These are phyloP conservation scores for Moxostoma hubbsi DNA, from an alignment of 2,797 vertebrate species.

Conservation along the genomic window DNA sequence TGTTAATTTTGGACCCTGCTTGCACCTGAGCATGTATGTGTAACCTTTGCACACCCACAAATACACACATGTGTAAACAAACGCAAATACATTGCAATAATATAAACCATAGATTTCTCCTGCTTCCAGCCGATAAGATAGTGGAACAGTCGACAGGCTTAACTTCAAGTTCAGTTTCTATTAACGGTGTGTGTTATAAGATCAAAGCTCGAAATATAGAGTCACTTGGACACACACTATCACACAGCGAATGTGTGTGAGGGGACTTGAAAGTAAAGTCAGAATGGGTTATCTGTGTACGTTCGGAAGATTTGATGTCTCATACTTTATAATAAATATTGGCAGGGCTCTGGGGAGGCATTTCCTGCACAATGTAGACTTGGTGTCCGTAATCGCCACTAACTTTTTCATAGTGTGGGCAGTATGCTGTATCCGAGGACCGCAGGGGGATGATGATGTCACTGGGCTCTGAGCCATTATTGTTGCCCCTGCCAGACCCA, in stretches of 20 bases:
- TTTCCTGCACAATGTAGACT: slow-evolving; percentile 81
- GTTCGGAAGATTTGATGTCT: slow-evolving; percentile 35
- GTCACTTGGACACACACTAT: slow-evolving; percentile 3
- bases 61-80: slow-evolving; percentile 25
- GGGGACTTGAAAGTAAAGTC: slow-evolving; percentile 7
- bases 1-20: too few relatives aligned
- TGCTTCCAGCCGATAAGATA: background rate
- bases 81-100: slow-evolving; percentile 29
- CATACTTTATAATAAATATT: slow-evolving; percentile 85
- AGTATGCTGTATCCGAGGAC: slow-evolving; percentile 78
- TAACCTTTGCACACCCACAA: background rate
- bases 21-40: too few relatives aligned
- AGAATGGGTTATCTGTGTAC: slow-evolving; percentile 14
- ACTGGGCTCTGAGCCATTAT: slow-evolving; percentile 67
- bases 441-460: slow-evolving; percentile 73
- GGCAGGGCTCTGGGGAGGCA: slow-evolving; percentile 78
- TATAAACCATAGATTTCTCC: slow-evolving; percentile 12
- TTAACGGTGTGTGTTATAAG: background rate
- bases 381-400: slow-evolving; percentile 82
- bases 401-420: slow-evolving; percentile 83
- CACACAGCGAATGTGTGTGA: background rate
- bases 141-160: background rate
- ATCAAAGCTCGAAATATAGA: background rate
- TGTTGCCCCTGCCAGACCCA: slow-evolving; percentile 52
- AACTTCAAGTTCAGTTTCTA: background rate